Base-by-base conservation (phyloP, 2,888 invertebrate genomes). In the Drosophila pseudotalamancana region DNA sequence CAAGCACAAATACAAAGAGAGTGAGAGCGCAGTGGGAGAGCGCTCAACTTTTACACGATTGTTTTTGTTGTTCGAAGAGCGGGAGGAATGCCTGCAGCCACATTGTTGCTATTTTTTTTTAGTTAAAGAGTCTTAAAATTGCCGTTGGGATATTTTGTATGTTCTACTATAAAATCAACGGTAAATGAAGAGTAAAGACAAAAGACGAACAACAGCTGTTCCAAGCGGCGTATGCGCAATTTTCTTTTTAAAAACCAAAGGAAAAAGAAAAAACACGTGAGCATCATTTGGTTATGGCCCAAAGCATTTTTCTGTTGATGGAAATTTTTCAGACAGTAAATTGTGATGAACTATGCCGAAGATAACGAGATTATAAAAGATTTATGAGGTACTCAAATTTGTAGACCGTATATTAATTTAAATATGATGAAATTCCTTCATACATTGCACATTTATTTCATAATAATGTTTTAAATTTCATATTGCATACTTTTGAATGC, bases 171-270 rank as follows among this genome's bases (percentile, higher is more conserved):
- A 3, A 6, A n/a, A 34, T 16, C 31, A 51, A 12, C 37, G 34
- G 6, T 32, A 34, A 62, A 42, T 31, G n/a, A n/a, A 19, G 12
- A 16, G 19, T 37, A 51, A 63, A 55, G 32, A 35, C 37, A 9
- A 32, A 6, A n/a, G 5, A 39, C 32, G 25, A 48, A 55, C 31
- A 46, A 55, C 55, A 63, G 69, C 69, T 70, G 69, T 50, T 69
- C 29, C 11, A 45, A 9, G 48, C 45, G 56, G 48, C 68, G 63
- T 69, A 63, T 69, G 49, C 35, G 55, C 46, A 46, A 67, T 65
- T 62, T 56, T 8, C 18, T 39, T 42, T n/a, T 16, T 12, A 23
- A 34, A 21, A 34, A 16, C 32, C 8, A 6, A 1, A 9, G 8
- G 6, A 27, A 9, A 23, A 3, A 12, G 11, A 39, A 32, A 6